Conservation (phyloP, 2,113 vertebrate species). For the Antechinus stuartii region DNA sequence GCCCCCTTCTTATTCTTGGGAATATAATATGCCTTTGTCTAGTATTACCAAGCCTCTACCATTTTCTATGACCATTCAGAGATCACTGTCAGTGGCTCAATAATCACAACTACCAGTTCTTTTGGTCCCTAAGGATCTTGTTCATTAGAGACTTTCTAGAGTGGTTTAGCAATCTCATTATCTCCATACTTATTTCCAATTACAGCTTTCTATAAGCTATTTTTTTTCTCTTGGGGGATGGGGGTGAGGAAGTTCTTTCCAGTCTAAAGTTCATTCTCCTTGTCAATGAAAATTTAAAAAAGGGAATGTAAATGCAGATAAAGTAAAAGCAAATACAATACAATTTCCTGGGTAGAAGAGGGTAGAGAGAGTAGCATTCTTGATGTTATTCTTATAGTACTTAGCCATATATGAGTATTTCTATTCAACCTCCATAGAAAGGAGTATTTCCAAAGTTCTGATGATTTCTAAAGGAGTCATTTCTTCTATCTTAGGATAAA, state of each 20-base stretch:
- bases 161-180: background rate
- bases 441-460: background rate
- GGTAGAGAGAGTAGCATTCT: background rate
- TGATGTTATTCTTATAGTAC: background rate
- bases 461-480: background rate
- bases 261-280: background rate
- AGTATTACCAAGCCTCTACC: background rate
- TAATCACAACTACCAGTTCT: background rate
- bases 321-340: background rate
- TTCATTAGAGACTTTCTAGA: background rate
- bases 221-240: background rate
- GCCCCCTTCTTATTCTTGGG: background rate
- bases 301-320: background rate
- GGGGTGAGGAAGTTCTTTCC: background rate
- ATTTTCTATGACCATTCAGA: background rate
- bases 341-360: background rate
- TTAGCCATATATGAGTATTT: background rate
- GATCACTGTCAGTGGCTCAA: background rate
- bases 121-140: background rate
- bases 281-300: background rate
- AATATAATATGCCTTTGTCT: background rate
- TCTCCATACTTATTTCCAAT: background rate
- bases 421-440: background rate
- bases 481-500: background rate
- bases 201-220: background rate